Evolutionary conservation across 2,797 vertebrate genomes (phyloP).

Genomic region (Ciconia nigra): DNA sequence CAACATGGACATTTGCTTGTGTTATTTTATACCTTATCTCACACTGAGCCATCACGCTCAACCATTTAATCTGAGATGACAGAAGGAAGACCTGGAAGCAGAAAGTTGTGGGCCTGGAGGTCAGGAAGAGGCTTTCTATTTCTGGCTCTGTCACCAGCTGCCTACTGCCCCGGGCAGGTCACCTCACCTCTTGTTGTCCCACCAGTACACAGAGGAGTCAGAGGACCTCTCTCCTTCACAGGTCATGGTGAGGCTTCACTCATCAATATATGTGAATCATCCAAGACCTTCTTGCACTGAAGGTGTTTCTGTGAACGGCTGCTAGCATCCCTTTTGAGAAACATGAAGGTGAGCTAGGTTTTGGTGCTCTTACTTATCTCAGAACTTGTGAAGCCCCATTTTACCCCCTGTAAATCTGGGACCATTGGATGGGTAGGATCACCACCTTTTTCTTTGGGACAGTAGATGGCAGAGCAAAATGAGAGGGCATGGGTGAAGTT

Average conservation of each 20-base stretch:
- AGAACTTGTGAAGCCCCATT: background rate
- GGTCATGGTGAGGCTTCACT: background rate
- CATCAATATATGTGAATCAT: background rate
- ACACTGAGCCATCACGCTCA: fast-evolving
- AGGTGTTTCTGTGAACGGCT: background rate
- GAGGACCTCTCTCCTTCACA: background rate
- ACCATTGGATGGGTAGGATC: background rate
- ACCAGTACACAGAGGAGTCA: background rate
- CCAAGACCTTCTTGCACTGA: background rate
- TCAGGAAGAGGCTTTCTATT: background rate
- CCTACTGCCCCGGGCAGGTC: background rate
- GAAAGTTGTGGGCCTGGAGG: background rate
- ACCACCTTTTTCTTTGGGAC: background rate
- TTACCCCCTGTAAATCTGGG: background rate
- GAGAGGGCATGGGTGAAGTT: background rate
- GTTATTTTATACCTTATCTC: background rate
- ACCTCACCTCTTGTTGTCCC: background rate
- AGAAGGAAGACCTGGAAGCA: background rate
- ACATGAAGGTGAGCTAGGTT: background rate
- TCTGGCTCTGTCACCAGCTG: background rate
- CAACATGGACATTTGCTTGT: background rate
- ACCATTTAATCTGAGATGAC: background rate
- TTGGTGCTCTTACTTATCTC: background rate
- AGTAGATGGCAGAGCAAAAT: background rate
- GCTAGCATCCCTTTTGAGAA: background rate